These are phyloP conservation scores for Lasioglossum baleicum DNA, from an alignment of 1,140 invertebrate genomes.

Conservation along the genomic window DNA sequence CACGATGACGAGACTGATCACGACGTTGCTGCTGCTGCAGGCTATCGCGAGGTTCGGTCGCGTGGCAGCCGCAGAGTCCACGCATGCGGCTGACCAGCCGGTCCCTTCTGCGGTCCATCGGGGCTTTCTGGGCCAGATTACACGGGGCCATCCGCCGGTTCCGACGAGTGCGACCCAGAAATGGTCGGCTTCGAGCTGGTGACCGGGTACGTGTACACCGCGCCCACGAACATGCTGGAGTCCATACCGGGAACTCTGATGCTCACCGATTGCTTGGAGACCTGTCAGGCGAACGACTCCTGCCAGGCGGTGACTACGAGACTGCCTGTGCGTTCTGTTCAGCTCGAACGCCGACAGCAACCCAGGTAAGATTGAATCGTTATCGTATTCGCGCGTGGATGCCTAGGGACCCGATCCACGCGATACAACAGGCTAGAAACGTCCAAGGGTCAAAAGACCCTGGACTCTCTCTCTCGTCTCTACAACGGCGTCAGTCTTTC, in stretches of 20 bases:
- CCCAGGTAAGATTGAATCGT: slow-evolving; percentile 85
- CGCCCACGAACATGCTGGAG: slow-evolving; percentile 92
- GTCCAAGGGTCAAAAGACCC: no score
- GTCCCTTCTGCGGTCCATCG: slow-evolving; percentile 68
- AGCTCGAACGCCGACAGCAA: slow-evolving; percentile 92
- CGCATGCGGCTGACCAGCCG: slow-evolving; percentile 66
- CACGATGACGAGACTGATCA: slow-evolving; percentile 58
- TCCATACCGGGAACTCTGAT: slow-evolving; percentile 94
- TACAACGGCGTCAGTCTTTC: slow-evolving; percentile 10
- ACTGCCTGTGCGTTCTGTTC: slow-evolving; percentile 97
- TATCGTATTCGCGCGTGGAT: slow-evolving; percentile 33
- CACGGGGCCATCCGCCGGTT: slow-evolving; percentile 74
- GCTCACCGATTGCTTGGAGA: slow-evolving; percentile 95
- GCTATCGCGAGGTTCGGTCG: slow-evolving; percentile 46
- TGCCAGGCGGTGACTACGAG: slow-evolving; percentile 97
- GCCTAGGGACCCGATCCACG: no score
- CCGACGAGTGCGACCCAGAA: slow-evolving; percentile 90
- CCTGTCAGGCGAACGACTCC: slow-evolving; percentile 92
- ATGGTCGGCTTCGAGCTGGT: slow-evolving; percentile 95
- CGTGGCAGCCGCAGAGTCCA: slow-evolving; percentile 57
- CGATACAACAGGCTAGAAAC: slow-evolving; percentile 7
- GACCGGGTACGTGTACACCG: slow-evolving; percentile 95
- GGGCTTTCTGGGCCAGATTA: slow-evolving; percentile 76
- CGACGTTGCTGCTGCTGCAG: slow-evolving; percentile 63
- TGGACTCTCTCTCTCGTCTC: no score